Percentiles rank a stretch among this genome's conserved stretches.
Evolutionary conservation across 2,797 vertebrate species (phyloP).

Genomic region (Eleutherodactylus coqui): DNA sequence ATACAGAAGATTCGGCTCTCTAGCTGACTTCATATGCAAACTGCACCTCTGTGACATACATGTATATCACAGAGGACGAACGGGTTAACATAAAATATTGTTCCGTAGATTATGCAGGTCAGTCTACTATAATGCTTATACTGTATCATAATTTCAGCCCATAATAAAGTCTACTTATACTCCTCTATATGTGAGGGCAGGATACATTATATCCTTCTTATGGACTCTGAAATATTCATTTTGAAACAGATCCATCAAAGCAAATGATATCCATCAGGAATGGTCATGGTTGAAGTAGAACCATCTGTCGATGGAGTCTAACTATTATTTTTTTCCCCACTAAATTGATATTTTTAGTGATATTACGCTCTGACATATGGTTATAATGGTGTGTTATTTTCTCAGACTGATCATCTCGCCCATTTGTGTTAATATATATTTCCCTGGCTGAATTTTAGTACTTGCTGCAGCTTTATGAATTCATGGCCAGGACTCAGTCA

Average conservation of each 20-base stretch:
- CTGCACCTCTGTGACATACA: too few species aligned
- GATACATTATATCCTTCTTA: background rate
- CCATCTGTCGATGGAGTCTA: constrained; percentile 49
- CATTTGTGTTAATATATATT: constrained; percentile 50
- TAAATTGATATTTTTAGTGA: constrained; percentile 58
- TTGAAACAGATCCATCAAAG: constrained; percentile 38
- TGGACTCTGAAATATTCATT: constrained; percentile 28
- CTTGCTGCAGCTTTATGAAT: background rate
- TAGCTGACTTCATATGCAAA: too few species aligned
- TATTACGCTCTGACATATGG: constrained; percentile 58
- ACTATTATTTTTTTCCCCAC: constrained; percentile 42
- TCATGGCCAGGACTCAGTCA: background rate
- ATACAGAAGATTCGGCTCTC: too few species aligned
- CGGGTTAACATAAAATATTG: background rate
- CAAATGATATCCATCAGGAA: constrained; percentile 54
- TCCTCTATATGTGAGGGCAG: background rate
- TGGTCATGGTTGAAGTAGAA: constrained; percentile 52
- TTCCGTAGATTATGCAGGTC: background rate
- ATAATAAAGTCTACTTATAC: background rate
- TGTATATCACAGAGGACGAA: too few species aligned
- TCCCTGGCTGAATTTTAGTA: constrained; percentile 35
- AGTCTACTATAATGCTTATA: background rate
- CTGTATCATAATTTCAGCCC: background rate
- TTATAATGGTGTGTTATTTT: constrained; percentile 52
- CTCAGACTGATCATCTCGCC: constrained; percentile 42